phyloP scores from a whole-genome alignment of 1,140 invertebrate species.

The Drosophila teissieri region DNA sequence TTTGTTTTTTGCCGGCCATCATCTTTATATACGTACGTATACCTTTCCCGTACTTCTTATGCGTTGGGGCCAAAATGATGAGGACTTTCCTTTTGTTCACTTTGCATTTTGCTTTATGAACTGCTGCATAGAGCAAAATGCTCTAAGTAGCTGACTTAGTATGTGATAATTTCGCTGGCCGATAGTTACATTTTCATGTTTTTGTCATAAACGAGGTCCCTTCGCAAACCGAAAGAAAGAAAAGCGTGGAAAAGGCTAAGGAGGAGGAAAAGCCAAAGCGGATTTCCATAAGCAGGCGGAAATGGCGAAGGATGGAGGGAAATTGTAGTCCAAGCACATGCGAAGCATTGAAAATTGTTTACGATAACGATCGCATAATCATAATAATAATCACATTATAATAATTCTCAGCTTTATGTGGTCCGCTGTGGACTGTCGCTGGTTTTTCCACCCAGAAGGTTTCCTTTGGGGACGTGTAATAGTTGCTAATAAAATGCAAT shows the following conservation, averaged over 20 bases:
- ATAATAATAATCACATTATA: conserved; percentile 84
- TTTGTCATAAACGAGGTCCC: conserved; percentile 49
- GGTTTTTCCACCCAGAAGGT: conserved; percentile 12
- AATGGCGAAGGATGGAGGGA: conserved; percentile 13
- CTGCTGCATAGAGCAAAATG: conserved; percentile 68
- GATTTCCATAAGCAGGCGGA: conserved; percentile 69
- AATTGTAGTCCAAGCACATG: conserved; percentile 74
- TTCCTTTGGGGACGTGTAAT: conserved; percentile 68
- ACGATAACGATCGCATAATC: conserved; percentile 83
- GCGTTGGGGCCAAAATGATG: conserved; percentile 40
- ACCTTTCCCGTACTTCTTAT: conserved; percentile 4
- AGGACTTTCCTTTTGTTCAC: conserved; percentile 31
- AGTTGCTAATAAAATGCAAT: conserved; percentile 82
- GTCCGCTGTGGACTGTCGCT: conserved; percentile 45
- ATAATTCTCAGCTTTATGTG: conserved; percentile 80
- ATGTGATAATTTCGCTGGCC: conserved; percentile 77
- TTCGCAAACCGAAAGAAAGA: conserved; percentile 28
- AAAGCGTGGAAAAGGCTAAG: conserved; percentile 23
- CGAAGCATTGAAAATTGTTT: conserved; percentile 81
- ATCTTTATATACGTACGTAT: background rate
- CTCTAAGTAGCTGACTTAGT: conserved; percentile 79
- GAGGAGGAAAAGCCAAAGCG: conserved; percentile 31
- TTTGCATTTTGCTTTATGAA: conserved; percentile 71
- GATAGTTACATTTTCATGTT: conserved; percentile 80
- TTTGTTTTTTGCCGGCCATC: conserved; percentile 39